Percentiles rank a stretch among this genome's conserved stretches.
These are phyloP conservation scores for Bolinopsis microptera DNA, from an alignment of 37 sponge, comb jelly and placozoan species.

Conservation along the genomic window DNA sequence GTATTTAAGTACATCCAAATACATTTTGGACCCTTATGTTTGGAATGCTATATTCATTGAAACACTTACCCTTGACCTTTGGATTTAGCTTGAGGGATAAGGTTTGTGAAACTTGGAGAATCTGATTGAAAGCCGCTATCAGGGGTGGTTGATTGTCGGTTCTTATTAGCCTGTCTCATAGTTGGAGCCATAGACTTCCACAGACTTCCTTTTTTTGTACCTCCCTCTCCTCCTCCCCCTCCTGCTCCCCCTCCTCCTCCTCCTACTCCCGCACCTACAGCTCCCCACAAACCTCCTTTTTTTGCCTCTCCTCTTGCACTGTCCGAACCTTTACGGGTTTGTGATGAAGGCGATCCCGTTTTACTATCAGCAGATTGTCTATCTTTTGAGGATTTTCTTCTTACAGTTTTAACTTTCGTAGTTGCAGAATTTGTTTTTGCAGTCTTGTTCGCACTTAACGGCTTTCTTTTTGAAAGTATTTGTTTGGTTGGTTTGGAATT, in stretches of 20 bases:
- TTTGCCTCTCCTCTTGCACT: no score
- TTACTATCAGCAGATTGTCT: background rate
- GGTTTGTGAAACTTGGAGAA: background rate
- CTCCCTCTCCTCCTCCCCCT: background rate
- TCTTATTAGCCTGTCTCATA: background rate
- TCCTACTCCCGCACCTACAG: background rate
- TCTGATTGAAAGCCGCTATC: conserved; percentile 40
- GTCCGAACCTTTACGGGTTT: no score
- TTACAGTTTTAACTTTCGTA: background rate
- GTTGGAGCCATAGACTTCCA: background rate
- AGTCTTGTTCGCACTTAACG: background rate
- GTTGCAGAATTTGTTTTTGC: background rate
- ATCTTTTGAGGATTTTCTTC: background rate
- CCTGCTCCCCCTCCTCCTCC: background rate
- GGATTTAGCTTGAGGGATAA: background rate
- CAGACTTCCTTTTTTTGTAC: background rate
- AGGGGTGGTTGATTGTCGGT: background rate
- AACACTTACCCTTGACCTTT: background rate
- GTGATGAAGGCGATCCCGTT: background rate
- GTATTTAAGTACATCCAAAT: no score
- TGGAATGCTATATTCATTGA: no score
- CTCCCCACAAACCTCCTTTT: no score
- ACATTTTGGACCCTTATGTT: no score
- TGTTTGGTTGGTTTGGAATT: background rate
- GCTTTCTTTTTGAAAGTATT: background rate